Evolutionary conservation across 1,140 invertebrate genomes (phyloP), one percentile per base, ranked within the genome.

Genomic region (Pseudomyrmex pallidus): DNA sequence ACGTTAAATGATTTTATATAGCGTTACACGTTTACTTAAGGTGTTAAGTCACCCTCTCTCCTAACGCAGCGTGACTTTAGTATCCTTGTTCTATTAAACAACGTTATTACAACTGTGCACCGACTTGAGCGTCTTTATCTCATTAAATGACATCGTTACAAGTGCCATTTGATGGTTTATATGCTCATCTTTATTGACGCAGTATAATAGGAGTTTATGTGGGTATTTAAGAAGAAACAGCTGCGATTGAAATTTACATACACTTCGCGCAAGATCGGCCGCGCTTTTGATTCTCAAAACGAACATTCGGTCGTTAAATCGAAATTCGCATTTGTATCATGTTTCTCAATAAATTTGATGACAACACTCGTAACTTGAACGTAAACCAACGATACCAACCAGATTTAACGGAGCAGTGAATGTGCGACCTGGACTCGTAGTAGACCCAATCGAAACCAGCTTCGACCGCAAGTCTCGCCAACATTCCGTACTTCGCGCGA

Each of bases 361-460:
- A 35, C 35, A 35, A 35, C 35, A 35, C 35, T 35, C 4, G 7
- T 82, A n/a, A n/a, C 13, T 10, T 20, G 12, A 22, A 17, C 1
- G n/a, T 35, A 67, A 35, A 57, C 35, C 35, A 22, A 22, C 20
- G 2, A 35, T 87, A 95, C 95, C 96, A 95, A 99, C 99, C 98
- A 96, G 98, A 98, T 95, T 98, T 99, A 66, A 99, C 98, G 48
- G 98, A 99, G 94, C 98, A 99, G 94, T 99, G 99, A 91, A 99
- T 99, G 92, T 99, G 98, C 15, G 97, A 96, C 83, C 98, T 96
- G 90, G 97, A 97, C 93, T 99, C 98, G 93, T 99, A 99, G 94
- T 98, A 99, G 22, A 99, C 99, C 98, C 98, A 99, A 95, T 99
- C 98, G 96, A 99, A 99, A 87, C 98, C 98, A 12, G 98, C 98